Base-by-base conservation (phyloP, 2,113 vertebrate species). In the Triplophysa tibetana region DNA sequence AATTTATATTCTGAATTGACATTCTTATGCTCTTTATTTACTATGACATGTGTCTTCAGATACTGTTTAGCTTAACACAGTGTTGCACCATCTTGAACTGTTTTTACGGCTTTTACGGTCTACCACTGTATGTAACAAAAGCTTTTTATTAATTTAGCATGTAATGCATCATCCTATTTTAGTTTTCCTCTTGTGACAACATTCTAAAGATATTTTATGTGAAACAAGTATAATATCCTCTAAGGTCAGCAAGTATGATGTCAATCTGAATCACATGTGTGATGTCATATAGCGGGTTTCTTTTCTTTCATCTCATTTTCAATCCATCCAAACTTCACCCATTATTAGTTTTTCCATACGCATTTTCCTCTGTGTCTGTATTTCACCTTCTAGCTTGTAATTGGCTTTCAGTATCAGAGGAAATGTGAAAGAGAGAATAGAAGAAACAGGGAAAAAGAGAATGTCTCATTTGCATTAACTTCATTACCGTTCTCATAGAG, bases 381-480 rank as follows among this genome's bases (percentile, higher is more conserved):
- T 78, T 52, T 68, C 41, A 24, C 43, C 68, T 54, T 29, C 65
- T 67, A 45, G 75, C 23, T 60, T 82, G 66, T 89, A 91, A 91
- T 90, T 90, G 89, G 77, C 81, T 84, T 73, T 78, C 9, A 45
- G 45, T 76, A 83, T 84, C 45, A 67, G 54, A 80, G 52, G 48
- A 64, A 84, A 52, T 52, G 41, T 58, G 23, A 26, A 52, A 76
- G 63, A 77, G 77, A 82, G 79, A 75, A 79, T 43, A 85, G 33
- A 82, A 83, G 78, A 45, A 26, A 81, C 80, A 81, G 75, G 26
- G 75, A 82, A 85, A 88, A 50, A 72, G 82, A 73, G 79, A 87
- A 88, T 81, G 83, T 87, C 85, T 87, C 64, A 93, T 92, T 93
- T 91, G 88, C 90, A 93, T 92, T 82, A 90, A 94, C 93, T 92